These are phyloP conservation scores for Micromussa lordhowensis DNA, from an alignment of 92 coral and sea anemone genomes.

Conservation along the genomic window DNA sequence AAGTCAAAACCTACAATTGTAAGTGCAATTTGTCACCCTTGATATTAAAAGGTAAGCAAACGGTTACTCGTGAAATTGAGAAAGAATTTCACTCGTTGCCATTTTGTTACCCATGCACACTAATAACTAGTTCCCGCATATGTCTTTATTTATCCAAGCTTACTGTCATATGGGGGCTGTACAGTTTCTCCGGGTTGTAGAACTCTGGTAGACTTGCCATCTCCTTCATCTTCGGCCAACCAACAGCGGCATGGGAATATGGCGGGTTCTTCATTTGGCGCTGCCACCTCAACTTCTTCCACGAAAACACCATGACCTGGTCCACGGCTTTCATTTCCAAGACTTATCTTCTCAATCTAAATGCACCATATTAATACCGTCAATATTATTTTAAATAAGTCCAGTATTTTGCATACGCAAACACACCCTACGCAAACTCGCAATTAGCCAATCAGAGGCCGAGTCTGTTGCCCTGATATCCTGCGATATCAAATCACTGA, in stretches of 20 bases:
- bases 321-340: constrained; percentile 85
- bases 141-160: not conserved
- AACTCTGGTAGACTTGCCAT: constrained; percentile 69
- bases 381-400: too few relatives aligned
- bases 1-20: too few relatives aligned
- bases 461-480: too few relatives aligned
- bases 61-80: too few relatives aligned
- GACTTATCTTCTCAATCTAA: constrained; percentile 48
- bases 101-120: too few relatives aligned
- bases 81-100: too few relatives aligned
- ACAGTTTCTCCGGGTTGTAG: constrained; percentile 77
- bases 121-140: not conserved
- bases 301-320: constrained; percentile 82
- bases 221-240: constrained; percentile 89
- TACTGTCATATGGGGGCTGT: constrained; percentile 72
- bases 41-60: too few relatives aligned
- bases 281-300: constrained; percentile 75
- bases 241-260: constrained; percentile 87
- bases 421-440: too few relatives aligned
- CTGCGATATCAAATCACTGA: too few relatives aligned
- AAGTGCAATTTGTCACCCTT: too few relatives aligned
- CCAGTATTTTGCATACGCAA: too few relatives aligned
- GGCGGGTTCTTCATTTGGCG: constrained; percentile 61
- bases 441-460: too few relatives aligned
- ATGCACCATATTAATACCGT: not conserved